Base-by-base conservation (phyloP, 2,797 vertebrate genomes). In the Gephyroberyx darwinii region DNA sequence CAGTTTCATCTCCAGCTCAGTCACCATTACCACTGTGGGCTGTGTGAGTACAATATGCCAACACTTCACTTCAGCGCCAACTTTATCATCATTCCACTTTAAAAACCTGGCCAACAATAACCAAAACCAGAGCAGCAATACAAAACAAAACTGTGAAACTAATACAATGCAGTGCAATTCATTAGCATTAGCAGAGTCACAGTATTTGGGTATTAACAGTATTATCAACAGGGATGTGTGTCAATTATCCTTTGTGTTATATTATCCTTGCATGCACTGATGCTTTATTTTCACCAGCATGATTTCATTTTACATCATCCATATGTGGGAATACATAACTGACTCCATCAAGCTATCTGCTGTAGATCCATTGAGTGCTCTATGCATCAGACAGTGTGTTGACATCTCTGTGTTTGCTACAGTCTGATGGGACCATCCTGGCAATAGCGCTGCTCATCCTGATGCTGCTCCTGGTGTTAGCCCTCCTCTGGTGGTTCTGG, bases 401-500 rank as follows among this genome's bases (percentile, higher is more conserved):
- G 52, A 67, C 26, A 50, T 37, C 19, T 13, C 54, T 71, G 75
- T 86, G 64, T 87, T 65, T 82, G 59, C 84, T 58, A 78, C 92
- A 99, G 98, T 97, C 97, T 0, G 96, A 99, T 14, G 98, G 98
- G 77, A 98, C 96, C 74, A 95, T 99, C 87, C 90, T 99, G 94
- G 97, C 96, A 3, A 95, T 99, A 0, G 96, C 96, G 5, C 82
- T 99, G 84, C 89, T 99, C 82, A 96, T 99, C 88, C 93, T 99
- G 69, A 97, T 99, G 93, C 91, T 99, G 8, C 93, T 99, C n/a
- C 86, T 99, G 86, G 90, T 95, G 0, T 68, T 99, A 92, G 95
- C 88, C 16, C 93, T 99, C 2, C 93, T 99, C 62, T 99, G 98
- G 98, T 99, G 98, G 98, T 99, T 99, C 93, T 99, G 98, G 98